Percentiles rank a stretch among this genome's conserved stretches.
Evolutionary conservation across 1,140 invertebrate species (phyloP).

Genomic region (Heliconius melpomene): DNA sequence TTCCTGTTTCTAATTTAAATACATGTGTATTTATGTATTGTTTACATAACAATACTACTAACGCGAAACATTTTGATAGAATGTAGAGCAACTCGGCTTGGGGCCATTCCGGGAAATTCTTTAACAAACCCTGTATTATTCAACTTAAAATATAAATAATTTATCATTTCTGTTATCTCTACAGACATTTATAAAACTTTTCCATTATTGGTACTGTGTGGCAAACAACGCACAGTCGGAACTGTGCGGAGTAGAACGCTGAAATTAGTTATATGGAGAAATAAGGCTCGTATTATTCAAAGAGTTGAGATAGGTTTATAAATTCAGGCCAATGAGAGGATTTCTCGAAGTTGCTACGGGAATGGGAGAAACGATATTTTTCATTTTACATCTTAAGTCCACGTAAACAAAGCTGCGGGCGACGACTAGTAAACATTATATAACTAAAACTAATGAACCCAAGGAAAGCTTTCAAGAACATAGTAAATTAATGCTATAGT

Average conservation of each 20-base stretch:
- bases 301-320: too few relatives aligned
- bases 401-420: too few relatives aligned
- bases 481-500: background rate
- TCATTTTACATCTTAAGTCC: too few relatives aligned
- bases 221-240: too few relatives aligned
- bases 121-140: background rate
- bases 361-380: too few relatives aligned
- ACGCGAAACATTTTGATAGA: background rate
- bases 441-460: background rate
- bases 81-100: background rate
- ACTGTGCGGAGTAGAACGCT: too few relatives aligned
- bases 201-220: too few relatives aligned
- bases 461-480: background rate
- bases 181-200: too few relatives aligned
- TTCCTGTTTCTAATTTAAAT: conserved; percentile 1
- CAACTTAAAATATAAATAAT: background rate
- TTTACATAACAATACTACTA: conserved; percentile 7
- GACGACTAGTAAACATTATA: background rate
- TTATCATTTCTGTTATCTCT: background rate
- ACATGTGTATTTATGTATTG: conserved; percentile 5
- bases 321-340: too few relatives aligned
- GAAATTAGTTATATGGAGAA: too few relatives aligned
- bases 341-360: too few relatives aligned
- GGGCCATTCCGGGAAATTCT: background rate
- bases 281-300: too few relatives aligned